These are phyloP conservation scores for Heliopora coerulea DNA, from an alignment of 92 coral and sea anemone species.

Conservation along the genomic window DNA sequence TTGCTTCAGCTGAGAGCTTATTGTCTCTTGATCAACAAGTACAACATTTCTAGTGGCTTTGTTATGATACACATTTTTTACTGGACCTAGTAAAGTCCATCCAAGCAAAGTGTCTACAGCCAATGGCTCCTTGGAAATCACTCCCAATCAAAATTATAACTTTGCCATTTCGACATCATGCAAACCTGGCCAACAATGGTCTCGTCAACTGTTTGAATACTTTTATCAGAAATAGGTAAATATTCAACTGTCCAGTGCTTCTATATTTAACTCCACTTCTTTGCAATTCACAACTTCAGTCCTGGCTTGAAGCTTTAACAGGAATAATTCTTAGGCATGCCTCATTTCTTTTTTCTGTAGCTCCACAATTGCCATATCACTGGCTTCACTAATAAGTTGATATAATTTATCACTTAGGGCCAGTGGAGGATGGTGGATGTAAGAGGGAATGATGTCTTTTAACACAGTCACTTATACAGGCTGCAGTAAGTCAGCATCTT, in stretches of 20 bases:
- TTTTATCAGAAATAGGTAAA: constrained; percentile 53
- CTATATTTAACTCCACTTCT: constrained; percentile 57
- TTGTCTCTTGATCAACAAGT: constrained; percentile 27
- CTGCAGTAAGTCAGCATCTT: constrained; percentile 21
- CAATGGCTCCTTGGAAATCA: constrained; percentile 50
- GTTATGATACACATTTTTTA: no score
- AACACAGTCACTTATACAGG: constrained; percentile 36
- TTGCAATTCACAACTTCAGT: constrained; percentile 53
- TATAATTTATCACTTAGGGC: background rate
- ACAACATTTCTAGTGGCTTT: no score
- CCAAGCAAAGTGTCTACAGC: background rate
- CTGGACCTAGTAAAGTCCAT: background rate
- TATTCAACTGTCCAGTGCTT: constrained; percentile 56
- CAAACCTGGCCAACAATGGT: constrained; percentile 65
- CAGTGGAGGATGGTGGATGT: constrained; percentile 17
- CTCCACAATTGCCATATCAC: background rate
- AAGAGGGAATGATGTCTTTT: constrained; percentile 47
- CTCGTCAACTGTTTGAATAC: constrained; percentile 55
- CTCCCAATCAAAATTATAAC: constrained; percentile 62
- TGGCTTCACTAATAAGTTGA: constrained; percentile 29
- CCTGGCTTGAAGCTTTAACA: constrained; percentile 51
- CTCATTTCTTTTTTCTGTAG: background rate
- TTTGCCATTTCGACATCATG: constrained; percentile 39
- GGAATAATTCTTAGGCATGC: constrained; percentile 71
- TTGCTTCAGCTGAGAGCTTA: constrained; percentile 51